Evolutionary conservation across 2,888 invertebrate species (phyloP), one percentile per base, ranked within the genome.

Genomic region (Caenorhabditis afra): DNA sequence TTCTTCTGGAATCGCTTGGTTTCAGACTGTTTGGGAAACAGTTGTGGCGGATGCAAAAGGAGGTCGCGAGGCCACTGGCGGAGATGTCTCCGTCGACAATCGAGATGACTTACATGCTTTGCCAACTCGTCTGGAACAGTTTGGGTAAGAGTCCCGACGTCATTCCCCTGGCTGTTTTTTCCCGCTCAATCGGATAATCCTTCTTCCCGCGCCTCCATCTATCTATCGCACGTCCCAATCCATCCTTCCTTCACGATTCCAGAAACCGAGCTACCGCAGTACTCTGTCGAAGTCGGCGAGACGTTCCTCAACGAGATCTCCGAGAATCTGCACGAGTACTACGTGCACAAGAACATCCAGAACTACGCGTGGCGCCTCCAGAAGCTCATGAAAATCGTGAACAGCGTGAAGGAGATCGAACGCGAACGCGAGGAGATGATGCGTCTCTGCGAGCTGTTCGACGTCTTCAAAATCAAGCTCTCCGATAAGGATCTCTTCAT

Each of bases 51-150:
- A 77, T 77, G 77, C 59, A 68, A 35, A 35, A 14, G 35, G 77
- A 77, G 39, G 66, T 77, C 4, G 77, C 70, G n/a, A 70, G 59
- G 59, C 77, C 77, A 14, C 29, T 77, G 41, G 77, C 77, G 1
- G 29, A 70, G 5, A 10, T 77, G 37, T n/a, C 55, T 5, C 77
- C 77, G n/a, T 58, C 68, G 0, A 70, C 77, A 0, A 77, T 71
- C 29, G 77, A 77, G 22, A 77, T 77, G 77, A 77, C 77, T 3
- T 77, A 71, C 47, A 77, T 77, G 77, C n/a, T 77, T 14, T 77
- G 77, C 44, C 77, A 77, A 16, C 11, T 77, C 11, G 70, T 71
- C 3, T 77, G 77, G 77, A 70, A 71, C 53, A 64, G 77, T 39
- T 59, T 77, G 14, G 77, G 75, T 75, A 41, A 45, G 59, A n/a